phyloP scores from a whole-genome alignment of 2,797 vertebrate genomes.

The Gorsachius magnificus region DNA sequence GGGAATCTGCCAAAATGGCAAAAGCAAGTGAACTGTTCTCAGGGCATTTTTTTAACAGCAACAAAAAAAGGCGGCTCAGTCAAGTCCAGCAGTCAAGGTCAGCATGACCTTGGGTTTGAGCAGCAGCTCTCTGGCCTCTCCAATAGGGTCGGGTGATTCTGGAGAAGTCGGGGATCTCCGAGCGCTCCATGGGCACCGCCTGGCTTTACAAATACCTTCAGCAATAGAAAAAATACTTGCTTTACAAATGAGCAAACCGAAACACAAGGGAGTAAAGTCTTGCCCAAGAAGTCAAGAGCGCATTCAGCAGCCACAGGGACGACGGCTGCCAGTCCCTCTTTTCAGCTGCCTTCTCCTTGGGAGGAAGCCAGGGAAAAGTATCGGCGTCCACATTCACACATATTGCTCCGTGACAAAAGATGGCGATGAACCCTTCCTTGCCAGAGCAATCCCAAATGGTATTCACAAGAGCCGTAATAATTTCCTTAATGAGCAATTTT shows the following conservation, averaged over 20 bases:
- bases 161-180: neutral
- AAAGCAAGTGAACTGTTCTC: neutral
- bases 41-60: slow-evolving; percentile 1
- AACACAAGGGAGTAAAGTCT: neutral
- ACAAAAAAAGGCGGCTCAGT: neutral
- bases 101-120: neutral
- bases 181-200: neutral
- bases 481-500: neutral
- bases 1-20: neutral
- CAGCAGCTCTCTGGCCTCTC: neutral
- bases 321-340: neutral
- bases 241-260: neutral
- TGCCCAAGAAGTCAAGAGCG: neutral
- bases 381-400: neutral
- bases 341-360: neutral
- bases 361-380: neutral
- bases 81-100: slow-evolving; percentile 3
- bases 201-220: neutral
- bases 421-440: neutral
- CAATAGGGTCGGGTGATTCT: neutral
- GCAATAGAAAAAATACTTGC: neutral
- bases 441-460: neutral
- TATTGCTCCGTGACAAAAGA: neutral
- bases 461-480: neutral
- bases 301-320: neutral